These are phyloP conservation scores for Etheostoma spectabile DNA, from an alignment of 2,113 vertebrate genomes.

Conservation along the genomic window DNA sequence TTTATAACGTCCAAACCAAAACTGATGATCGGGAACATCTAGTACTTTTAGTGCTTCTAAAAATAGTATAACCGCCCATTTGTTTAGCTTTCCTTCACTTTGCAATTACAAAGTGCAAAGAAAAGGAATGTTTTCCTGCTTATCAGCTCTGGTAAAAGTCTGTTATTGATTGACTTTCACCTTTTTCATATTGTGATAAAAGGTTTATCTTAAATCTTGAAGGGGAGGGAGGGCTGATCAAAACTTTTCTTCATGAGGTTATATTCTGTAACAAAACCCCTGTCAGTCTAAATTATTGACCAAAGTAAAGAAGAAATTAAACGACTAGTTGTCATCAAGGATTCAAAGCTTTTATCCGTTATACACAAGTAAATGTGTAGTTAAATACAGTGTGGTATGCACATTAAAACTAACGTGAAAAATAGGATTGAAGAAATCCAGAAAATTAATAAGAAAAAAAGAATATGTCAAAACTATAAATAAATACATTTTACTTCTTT, in stretches of 20 bases:
- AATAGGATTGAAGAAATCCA: too few relatives aligned
- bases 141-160: background rate
- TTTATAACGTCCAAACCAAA: conserved; percentile 38
- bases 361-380: background rate
- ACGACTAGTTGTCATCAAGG: background rate
- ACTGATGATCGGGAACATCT: conserved; percentile 39
- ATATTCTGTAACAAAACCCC: background rate
- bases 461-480: too few relatives aligned
- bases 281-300: background rate
- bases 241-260: background rate
- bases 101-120: background rate
- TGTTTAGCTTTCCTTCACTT: background rate
- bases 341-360: background rate
- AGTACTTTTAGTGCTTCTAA: conserved; percentile 22
- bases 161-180: background rate
- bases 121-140: background rate
- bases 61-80: background rate
- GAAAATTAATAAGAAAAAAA: too few relatives aligned
- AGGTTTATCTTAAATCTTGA: background rate
- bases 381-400: background rate
- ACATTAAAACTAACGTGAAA: background rate
- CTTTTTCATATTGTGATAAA: background rate
- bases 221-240: background rate
- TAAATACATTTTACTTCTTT: too few relatives aligned
- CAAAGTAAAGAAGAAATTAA: background rate